Evolutionary conservation across 2,797 vertebrate genomes (phyloP).

Genomic region (Periophthalmus magnuspinnatus): DNA sequence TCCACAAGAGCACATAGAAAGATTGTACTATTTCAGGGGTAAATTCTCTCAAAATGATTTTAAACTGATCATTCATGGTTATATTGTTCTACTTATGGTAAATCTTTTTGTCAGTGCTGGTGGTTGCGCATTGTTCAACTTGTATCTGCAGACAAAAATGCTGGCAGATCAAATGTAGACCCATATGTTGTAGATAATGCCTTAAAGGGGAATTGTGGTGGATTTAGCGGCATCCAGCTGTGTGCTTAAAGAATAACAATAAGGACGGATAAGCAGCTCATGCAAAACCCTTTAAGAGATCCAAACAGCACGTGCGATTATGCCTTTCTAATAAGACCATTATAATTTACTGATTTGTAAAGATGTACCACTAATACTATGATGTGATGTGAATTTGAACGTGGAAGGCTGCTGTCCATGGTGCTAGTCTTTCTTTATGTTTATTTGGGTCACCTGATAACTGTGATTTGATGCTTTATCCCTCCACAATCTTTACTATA

Average conservation of each 20-base stretch:
- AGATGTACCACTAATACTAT: not conserved
- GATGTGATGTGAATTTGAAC: not conserved
- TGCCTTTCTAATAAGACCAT: not conserved
- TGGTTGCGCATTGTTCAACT: not conserved
- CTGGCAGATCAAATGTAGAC: constrained; percentile 1
- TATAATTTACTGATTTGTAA: not conserved
- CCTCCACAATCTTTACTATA: not conserved
- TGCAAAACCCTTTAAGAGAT: constrained; percentile 3
- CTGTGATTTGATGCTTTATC: not conserved
- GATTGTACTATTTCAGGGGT: not conserved
- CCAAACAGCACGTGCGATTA: not conserved
- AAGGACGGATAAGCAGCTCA: constrained; percentile 9
- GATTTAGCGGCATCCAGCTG: constrained; percentile 10
- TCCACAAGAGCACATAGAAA: not conserved
- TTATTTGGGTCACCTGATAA: not conserved
- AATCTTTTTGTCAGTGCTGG: not conserved
- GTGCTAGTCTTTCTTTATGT: not conserved
- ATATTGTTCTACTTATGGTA: not conserved
- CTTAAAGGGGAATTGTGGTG: constrained; percentile 7
- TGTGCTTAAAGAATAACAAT: constrained; percentile 11
- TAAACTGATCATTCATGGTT: not conserved
- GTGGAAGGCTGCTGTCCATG: not conserved
- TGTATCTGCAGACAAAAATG: not conserved
- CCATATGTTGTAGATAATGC: constrained; percentile 9
- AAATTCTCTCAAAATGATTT: not conserved